Evolutionary conservation across 2,888 invertebrate genomes (phyloP).

Genomic region (Harpagoxenus sublaevis): DNA sequence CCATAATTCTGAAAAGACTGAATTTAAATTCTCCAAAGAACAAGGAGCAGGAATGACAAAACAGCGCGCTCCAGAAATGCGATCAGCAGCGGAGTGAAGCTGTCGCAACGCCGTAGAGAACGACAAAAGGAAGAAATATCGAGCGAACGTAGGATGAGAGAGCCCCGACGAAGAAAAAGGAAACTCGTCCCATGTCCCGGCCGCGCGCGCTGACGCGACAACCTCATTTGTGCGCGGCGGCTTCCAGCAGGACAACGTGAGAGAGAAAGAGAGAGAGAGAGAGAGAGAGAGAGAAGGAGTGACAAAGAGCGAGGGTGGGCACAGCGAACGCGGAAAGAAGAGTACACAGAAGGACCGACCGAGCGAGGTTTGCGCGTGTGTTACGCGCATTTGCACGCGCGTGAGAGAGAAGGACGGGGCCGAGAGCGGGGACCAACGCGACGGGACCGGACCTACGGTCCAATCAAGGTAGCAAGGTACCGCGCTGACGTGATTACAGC

Average conservation of each 20-base stretch:
- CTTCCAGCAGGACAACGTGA: slow-evolving; percentile 71
- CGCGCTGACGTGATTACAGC: slow-evolving; percentile 84
- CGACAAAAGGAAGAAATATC: slow-evolving; percentile 72
- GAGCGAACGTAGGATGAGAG: slow-evolving; percentile 61
- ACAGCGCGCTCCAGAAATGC: slow-evolving; percentile 17
- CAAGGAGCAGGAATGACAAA: slow-evolving; percentile 19
- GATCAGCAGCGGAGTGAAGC: slow-evolving; percentile 50
- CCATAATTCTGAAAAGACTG: slow-evolving; percentile 71
- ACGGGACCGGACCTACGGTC: slow-evolving; percentile 76
- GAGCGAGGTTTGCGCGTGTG: slow-evolving; percentile 75
- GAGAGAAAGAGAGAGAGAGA: slow-evolving; percentile 33
- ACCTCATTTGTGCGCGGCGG: slow-evolving; percentile 85
- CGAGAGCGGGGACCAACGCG: slow-evolving; percentile 67
- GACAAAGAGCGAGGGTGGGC: slow-evolving; percentile 51
- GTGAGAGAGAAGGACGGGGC: slow-evolving; percentile 21
- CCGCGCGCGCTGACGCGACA: slow-evolving; percentile 84
- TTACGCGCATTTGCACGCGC: slow-evolving; percentile 33
- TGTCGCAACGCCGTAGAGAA: slow-evolving; percentile 61
- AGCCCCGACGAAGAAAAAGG: slow-evolving; percentile 68
- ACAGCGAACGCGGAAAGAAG: slow-evolving; percentile 45
- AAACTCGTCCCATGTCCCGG: slow-evolving; percentile 69
- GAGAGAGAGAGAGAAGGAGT: slow-evolving; percentile 36
- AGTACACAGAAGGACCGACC: slow-evolving; percentile 70
- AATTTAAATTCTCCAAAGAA: slow-evolving; percentile 57
- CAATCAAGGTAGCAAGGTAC: slow-evolving; percentile 82